Evolutionary conservation across 2,888 invertebrate species (phyloP).

Genomic region (Nemapogon koenigi): DNA sequence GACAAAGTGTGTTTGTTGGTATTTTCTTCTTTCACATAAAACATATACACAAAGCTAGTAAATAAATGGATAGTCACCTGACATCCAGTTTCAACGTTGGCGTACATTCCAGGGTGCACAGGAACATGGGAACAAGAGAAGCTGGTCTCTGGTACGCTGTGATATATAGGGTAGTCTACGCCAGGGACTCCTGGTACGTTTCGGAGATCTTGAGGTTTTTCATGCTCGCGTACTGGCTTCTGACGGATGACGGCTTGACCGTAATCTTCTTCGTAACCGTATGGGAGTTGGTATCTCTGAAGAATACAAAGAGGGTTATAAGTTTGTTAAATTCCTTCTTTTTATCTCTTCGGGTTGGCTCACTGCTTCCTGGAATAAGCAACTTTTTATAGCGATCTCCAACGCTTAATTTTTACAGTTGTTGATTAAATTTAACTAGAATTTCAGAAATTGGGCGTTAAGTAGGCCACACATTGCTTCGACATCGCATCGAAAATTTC

Average conservation of each 20-base stretch:
- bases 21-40: too few species aligned
- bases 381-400: too few species aligned
- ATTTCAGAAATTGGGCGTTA: too few species aligned
- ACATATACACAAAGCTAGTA: too few species aligned
- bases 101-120: constrained; percentile 85
- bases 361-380: too few species aligned
- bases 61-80: too few species aligned
- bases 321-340: neutral
- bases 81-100: constrained; percentile 88
- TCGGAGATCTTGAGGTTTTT: constrained; percentile 76
- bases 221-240: constrained; percentile 61
- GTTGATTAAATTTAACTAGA: too few species aligned
- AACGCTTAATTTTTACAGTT: too few species aligned
- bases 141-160: constrained; percentile 77
- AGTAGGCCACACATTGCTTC: too few species aligned
- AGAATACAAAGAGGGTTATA: constrained; percentile 1
- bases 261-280: constrained; percentile 29
- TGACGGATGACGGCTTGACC: constrained; percentile 34
- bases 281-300: constrained; percentile 39
- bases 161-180: constrained; percentile 82
- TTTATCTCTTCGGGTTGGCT: too few species aligned
- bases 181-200: constrained; percentile 84
- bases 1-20: too few species aligned
- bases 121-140: constrained; percentile 83
- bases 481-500: too few species aligned